Base-by-base conservation (phyloP, 1,140 invertebrate genomes). In the Asobara japonica region DNA sequence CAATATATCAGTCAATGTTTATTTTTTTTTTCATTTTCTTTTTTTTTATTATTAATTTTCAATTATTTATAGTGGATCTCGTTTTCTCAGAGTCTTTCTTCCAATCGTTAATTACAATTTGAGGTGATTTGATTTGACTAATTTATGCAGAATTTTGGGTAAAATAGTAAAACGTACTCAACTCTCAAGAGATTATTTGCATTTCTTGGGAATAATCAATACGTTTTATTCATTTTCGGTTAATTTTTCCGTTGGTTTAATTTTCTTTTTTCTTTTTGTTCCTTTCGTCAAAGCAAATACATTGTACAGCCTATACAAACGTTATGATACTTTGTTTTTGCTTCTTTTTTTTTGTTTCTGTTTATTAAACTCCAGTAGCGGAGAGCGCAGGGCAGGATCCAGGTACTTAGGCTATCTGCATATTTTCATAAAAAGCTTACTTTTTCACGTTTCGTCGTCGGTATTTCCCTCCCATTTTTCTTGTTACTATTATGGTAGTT, bases 351-450 rank as follows among this genome's bases (percentile, higher is more conserved):
- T 70, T 67, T 65, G 64, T 41, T 75, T 33, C 62, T 72, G 16
- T 67, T 74, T n/a, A n/a, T n/a, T 69, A 61, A 71, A 70, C 73
- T 74, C 76, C 76, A 74, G 74, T 77, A 76, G 73, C 79, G 79
- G 79, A 79, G 82, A 81, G 75, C 72, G 77, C 77, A 81, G 83
- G 83, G 82, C 79, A 83, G 84, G 76, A 76, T 86, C 81, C 83
- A 86, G 84, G 82, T 86, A 86, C 82, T 85, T 84, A 83, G 80
- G 83, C 84, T 84, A 85, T 84, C 80, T 83, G 80, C 74, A 77
- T 80, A 79, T 81, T 82, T 79, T 80, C 80, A 81, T 80, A 83
- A 83, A 83, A 82, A 83, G 79, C 73, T 73, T 75, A 74, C 69
- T 33, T 72, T 56, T 71, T 25, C 65, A 60, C n/a, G n/a, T 68